A percentile compares a stretch with the other conserved stretches of the same genome.
These are phyloP conservation scores for Engraulis encrasicolus DNA, from an alignment of 2,113 vertebrate species.

Conservation along the genomic window DNA sequence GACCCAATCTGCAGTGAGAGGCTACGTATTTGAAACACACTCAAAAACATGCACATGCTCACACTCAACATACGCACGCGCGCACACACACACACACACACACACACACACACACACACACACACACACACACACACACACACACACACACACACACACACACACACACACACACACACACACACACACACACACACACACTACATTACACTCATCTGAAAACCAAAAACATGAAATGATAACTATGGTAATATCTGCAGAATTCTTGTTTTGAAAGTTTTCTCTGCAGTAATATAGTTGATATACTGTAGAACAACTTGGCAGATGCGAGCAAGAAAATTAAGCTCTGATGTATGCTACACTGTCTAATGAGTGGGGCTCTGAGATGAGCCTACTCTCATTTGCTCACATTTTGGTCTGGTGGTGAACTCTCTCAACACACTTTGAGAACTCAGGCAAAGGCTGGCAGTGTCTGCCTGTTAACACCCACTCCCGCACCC, in stretches of 20 bases:
- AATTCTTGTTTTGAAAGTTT: not conserved
- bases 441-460: not conserved
- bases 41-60: no score
- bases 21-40: no score
- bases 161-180: no score
- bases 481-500: not conserved
- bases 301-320: not conserved
- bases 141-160: no score
- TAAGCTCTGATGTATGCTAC: not conserved
- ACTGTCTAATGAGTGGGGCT: not conserved
- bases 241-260: not conserved
- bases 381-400: not conserved
- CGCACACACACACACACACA: no score
- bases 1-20: no score
- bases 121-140: no score
- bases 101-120: no score
- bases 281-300: not conserved
- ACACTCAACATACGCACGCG: no score
- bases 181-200: no score
- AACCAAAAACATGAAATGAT: not conserved
- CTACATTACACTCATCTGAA: not conserved
- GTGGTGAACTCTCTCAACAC: not conserved
- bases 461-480: not conserved
- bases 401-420: not conserved
- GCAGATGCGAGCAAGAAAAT: not conserved